These are phyloP conservation scores for Rhogogaster chlorosoma DNA, from an alignment of 2,888 invertebrate species.

Conservation along the genomic window DNA sequence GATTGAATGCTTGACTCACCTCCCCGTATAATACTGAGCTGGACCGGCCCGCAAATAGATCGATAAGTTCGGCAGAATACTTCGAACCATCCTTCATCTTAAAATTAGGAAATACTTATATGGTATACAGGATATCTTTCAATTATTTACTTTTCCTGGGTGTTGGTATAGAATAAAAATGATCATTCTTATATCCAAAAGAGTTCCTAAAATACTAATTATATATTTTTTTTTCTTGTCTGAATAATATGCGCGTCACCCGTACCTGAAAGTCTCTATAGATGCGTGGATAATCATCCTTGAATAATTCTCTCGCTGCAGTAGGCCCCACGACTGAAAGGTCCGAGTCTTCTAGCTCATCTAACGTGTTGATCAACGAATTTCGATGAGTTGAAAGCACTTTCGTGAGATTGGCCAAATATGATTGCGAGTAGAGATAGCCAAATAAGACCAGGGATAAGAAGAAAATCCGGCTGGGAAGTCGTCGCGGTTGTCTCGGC, in stretches of 20 bases:
- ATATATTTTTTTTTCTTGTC: background rate
- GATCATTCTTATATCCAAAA: background rate
- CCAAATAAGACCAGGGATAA: background rate
- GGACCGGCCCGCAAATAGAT: background rate
- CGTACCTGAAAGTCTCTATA: conserved; percentile 17
- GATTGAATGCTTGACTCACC: background rate
- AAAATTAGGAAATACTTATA: background rate
- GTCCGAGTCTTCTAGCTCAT: conserved; percentile 16
- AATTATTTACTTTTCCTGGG: background rate
- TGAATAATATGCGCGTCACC: background rate
- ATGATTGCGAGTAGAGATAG: background rate
- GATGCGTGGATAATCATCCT: conserved; percentile 27
- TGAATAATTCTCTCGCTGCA: background rate
- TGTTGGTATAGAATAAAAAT: background rate
- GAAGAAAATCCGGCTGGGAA: background rate
- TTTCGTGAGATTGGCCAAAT: background rate
- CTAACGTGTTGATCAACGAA: background rate
- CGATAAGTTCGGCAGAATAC: background rate
- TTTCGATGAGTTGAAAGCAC: background rate
- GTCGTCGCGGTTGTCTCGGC: background rate
- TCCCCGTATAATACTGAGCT: background rate
- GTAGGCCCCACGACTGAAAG: background rate
- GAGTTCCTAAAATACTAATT: background rate
- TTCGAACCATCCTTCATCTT: background rate
- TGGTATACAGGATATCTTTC: background rate